Conservation (phyloP, 53 echinoderm and acorn worm genomes). For the Stichopus horrens region DNA sequence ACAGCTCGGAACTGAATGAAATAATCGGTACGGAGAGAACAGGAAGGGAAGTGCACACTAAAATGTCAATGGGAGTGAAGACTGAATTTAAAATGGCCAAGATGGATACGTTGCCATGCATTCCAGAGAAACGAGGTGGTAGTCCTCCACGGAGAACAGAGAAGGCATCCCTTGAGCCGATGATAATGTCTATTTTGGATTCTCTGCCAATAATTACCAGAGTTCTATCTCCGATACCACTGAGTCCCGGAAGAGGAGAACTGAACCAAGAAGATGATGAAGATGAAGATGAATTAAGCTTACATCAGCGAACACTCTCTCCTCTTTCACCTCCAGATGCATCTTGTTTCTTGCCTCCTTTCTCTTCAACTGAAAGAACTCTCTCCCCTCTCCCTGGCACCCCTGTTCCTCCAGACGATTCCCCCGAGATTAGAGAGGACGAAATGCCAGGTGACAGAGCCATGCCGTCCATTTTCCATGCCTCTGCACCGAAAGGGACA, state of each 20-base stretch:
- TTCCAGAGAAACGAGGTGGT: neutral
- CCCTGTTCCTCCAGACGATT: conserved; percentile 26
- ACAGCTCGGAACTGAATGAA: neutral
- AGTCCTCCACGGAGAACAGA: neutral
- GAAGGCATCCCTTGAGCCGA: conserved; percentile 1
- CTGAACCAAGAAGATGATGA: neutral
- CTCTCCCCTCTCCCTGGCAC: conserved; percentile 30
- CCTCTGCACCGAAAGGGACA: neutral
- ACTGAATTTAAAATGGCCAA: neutral
- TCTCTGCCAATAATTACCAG: conserved; percentile 20
- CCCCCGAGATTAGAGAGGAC: neutral
- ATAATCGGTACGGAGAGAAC: neutral
- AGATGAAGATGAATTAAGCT: conserved; percentile 5
- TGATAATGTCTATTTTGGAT: conserved; percentile 28
- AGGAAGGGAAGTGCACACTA: neutral
- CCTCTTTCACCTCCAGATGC: conserved; percentile 34
- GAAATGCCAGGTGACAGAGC: neutral
- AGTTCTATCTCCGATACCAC: conserved; percentile 28
- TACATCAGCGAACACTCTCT: conserved; percentile 25
- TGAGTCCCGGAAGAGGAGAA: conserved; percentile 1
- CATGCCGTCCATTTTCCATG: conserved; percentile 10
- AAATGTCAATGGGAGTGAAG: neutral
- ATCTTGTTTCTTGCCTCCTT: conserved; percentile 27
- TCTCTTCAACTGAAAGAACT: neutral
- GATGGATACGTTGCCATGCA: neutral